Conservation (phyloP, 2,888 invertebrate species). For the Rhorus exstirpatorius region DNA sequence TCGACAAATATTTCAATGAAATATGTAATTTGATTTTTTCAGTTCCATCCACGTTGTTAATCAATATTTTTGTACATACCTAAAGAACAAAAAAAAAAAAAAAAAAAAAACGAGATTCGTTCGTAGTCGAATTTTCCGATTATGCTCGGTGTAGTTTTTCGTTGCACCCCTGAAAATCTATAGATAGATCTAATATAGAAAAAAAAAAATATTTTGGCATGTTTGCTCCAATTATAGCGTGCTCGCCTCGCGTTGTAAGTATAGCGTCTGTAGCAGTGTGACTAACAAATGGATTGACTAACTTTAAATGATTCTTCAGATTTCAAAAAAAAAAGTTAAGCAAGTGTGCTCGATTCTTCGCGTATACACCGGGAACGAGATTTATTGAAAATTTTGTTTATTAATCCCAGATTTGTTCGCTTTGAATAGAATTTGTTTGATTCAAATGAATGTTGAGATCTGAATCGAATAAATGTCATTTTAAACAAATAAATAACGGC, state of each 20-base stretch:
- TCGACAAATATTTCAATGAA: slow-evolving; percentile 31
- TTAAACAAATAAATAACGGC: background rate
- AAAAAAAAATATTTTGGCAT: slow-evolving; percentile 74
- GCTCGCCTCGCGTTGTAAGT: slow-evolving; percentile 84
- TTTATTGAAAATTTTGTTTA: background rate
- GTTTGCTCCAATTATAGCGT: slow-evolving; percentile 76
- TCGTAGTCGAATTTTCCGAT: slow-evolving; percentile 25
- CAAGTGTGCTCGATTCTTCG: slow-evolving; percentile 17
- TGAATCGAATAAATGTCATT: background rate
- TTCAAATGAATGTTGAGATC: background rate
- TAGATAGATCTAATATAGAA: slow-evolving; percentile 19
- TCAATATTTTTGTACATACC: slow-evolving; percentile 57
- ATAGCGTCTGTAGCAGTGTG: slow-evolving; percentile 78
- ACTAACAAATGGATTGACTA: slow-evolving; percentile 79
- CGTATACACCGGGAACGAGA: slow-evolving; percentile 5
- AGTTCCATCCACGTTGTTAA: slow-evolving; percentile 18
- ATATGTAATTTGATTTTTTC: slow-evolving; percentile 36
- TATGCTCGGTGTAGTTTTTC: slow-evolving; percentile 59
- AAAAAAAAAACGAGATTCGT: background rate
- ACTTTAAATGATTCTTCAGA: slow-evolving; percentile 74
- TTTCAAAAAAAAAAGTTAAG: slow-evolving; percentile 1
- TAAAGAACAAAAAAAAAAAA: no score
- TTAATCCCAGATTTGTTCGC: background rate
- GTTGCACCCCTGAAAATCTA: slow-evolving; percentile 44
- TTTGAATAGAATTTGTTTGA: background rate